phyloP scores from a whole-genome alignment of 2,797 vertebrate species.

The Lagorchestes hirsutus region DNA sequence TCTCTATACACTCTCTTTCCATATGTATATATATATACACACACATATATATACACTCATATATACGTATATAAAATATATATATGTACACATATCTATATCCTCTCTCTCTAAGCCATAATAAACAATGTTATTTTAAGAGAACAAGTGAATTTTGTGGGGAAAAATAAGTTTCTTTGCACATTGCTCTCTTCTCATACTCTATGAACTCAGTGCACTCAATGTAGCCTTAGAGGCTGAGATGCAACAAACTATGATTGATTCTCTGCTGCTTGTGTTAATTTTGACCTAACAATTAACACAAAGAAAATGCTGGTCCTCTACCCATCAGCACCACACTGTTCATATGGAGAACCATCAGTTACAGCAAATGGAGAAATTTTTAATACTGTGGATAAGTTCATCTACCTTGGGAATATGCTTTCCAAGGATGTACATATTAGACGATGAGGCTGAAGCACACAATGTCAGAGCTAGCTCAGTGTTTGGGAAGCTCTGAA shows the following conservation, averaged over 20 bases:
- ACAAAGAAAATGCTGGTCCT: background rate
- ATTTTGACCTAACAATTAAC: background rate
- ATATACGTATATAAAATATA: too few relatives aligned
- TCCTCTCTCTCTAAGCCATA: background rate
- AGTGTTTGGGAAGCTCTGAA: background rate
- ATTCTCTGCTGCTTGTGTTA: background rate
- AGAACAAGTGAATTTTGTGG: background rate
- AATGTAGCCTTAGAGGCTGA: background rate
- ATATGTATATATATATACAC: background rate
- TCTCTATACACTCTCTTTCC: background rate
- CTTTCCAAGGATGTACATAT: background rate
- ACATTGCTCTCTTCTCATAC: background rate
- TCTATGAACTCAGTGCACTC: background rate
- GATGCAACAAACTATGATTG: background rate
- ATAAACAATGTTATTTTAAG: background rate
- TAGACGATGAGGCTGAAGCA: background rate
- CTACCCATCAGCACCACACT: background rate
- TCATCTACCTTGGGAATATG: background rate
- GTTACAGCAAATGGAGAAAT: background rate
- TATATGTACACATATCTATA: too few relatives aligned
- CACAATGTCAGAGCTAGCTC: background rate
- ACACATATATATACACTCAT: background rate
- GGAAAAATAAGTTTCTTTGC: background rate
- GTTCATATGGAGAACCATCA: background rate
- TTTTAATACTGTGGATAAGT: background rate